Base-by-base conservation (phyloP, 2,113 vertebrate species). In the Raja brachyura region DNA sequence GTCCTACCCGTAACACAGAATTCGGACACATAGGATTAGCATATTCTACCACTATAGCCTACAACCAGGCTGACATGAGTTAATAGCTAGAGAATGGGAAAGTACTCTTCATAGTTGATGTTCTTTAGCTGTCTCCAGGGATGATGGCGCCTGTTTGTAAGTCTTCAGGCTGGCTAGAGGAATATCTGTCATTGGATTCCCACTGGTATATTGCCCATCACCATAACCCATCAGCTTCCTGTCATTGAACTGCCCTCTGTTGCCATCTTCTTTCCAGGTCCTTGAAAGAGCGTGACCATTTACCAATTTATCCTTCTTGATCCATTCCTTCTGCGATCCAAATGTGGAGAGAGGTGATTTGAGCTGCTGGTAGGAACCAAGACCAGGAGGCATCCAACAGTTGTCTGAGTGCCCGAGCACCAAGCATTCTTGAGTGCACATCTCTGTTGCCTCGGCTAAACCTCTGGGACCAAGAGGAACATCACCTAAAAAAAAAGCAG, bases 341-440 rank as follows among this genome's bases (percentile, higher is more conserved):
- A 99, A 99, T 93, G 97, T 97, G 93, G 98, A 97, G 93, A 99
- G 96, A 68, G 98, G 98, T 63, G 98, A 99, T 94, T 99, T 99
- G 73, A 98, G 97, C 94, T 98, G 98, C 94, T 98, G 97, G 95
- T 98, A 99, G 14, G 97, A 95, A 94, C 97, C 97, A 94, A 99
- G 95, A 68, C 96, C 97, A 5, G 98, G 98, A 54, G 99, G 99
- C 99, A 99, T 99, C 99, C 99, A 99, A 95, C 99, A 99, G 96
- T 99, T 99, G 97, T 99, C 99, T 90, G 99, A 99, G 94, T 99
- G 99, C 94, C 99, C 99, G 94, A 99, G 96, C 94, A 99, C 97
- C 76, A 99, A 95, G 94, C 99, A 99, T 96, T 99, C 99, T 95
- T 99, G 99, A 94, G 99, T 99, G 95, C 99, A 99, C 99, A 99